Evolutionary conservation across 2,888 invertebrate genomes (phyloP).

Genomic region (Heliconius ethilla): DNA sequence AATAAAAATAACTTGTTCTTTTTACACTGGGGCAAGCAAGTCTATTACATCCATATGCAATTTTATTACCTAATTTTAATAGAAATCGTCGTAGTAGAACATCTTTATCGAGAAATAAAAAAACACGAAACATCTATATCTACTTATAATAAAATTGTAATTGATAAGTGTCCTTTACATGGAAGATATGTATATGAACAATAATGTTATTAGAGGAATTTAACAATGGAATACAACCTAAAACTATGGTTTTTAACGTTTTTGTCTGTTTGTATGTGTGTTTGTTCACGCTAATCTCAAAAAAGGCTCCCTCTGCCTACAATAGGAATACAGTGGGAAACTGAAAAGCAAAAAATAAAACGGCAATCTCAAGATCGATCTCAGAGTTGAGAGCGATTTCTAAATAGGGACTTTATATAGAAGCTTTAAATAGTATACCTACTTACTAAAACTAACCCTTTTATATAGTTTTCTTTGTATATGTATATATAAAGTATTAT

Average conservation of each 20-base stretch:
- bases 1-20: not conserved
- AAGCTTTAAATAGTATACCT: slow-evolving; percentile 10
- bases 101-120: not conserved
- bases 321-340: too few relatives aligned
- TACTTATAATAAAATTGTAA: not conserved
- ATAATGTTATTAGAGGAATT: too few relatives aligned
- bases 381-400: too few relatives aligned
- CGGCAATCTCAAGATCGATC: too few relatives aligned
- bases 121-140: not conserved
- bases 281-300: too few relatives aligned
- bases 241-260: too few relatives aligned
- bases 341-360: too few relatives aligned
- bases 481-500: slow-evolving; percentile 33
- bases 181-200: too few relatives aligned
- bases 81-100: not conserved
- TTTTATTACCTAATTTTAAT: not conserved
- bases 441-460: slow-evolving; percentile 25
- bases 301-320: too few relatives aligned
- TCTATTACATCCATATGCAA: not conserved
- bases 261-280: too few relatives aligned
- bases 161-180: too few relatives aligned
- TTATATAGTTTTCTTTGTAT: slow-evolving; percentile 20
- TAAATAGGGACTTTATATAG: not conserved
- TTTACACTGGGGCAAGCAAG: not conserved
- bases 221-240: too few relatives aligned